Evolutionary conservation across 2,888 invertebrate genomes (phyloP), one percentile per base, ranked within the genome.

Genomic region (Serrognathus titanus): DNA sequence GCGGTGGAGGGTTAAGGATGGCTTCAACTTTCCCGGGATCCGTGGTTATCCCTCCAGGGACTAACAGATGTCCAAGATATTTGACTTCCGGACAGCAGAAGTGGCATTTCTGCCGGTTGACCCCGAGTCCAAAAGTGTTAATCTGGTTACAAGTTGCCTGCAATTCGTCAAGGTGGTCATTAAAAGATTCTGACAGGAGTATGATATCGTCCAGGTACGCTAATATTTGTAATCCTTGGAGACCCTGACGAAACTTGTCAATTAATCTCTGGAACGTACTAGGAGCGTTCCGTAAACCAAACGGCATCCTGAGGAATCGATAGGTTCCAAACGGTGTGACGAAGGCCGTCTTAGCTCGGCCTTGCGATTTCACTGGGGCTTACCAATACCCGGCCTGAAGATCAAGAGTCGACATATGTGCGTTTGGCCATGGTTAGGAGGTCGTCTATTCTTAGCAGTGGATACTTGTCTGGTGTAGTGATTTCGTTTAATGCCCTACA

Each of bases 351-450:
- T 60, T 60, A 6, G 40, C 36, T 3, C 49, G 41, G 66, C 80
- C 81, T 76, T 0, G 73, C 63, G 74, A n/a, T 71, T 38, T 9
- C 2, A 64, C 55, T 10, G 43, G 11, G 4, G 74, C 65, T 52
- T 77, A 76, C 68, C 71, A 11, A 4, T 10, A 48, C 3, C 13
- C n/a, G 20, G n/a, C n/a, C 4, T 13, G 48, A 3, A 48, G 36
- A 7, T 16, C 48, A 2, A 48, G 3, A 3, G 48, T 31, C 2
- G 48, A 48, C 48, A 48, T 48, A 3, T 35, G n/a, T 31, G 10
- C 13, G n/a, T 2, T n/a, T 35, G 2, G 20, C 13, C n/a, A 35
- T n/a, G 13, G 5, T n/a, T 6, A 48, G n/a, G 3, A 31, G 11
- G 3, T 31, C 36, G 36, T 51, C 51, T 11, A 51, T 43, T 20